phyloP scores from a whole-genome alignment of 2,888 invertebrate species.

The Ceramica pisi region DNA sequence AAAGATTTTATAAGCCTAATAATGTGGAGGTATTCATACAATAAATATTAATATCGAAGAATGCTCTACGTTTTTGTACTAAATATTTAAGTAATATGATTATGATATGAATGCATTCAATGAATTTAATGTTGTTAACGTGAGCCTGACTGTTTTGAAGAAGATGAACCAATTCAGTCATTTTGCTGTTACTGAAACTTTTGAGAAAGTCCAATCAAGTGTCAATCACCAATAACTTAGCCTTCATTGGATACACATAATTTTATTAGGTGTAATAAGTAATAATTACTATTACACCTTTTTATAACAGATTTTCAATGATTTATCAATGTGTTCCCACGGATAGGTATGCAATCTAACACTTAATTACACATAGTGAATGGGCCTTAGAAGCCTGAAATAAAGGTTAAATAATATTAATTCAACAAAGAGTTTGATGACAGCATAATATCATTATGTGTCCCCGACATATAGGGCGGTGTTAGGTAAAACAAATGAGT shows the following conservation, averaged over 20 bases:
- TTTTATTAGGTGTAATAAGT: too few species aligned
- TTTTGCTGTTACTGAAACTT: not conserved
- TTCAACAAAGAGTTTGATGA: conserved; percentile 38
- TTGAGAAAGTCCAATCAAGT: not conserved
- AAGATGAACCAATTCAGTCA: not conserved
- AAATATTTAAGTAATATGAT: conserved; percentile 6
- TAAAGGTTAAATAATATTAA: too few species aligned
- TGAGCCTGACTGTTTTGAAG: not conserved
- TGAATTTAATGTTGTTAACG: conserved; percentile 2
- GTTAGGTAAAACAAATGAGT: conserved; percentile 70
- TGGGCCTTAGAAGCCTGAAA: too few species aligned
- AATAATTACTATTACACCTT: not conserved
- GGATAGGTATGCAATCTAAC: conserved; percentile 13
- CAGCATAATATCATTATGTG: conserved; percentile 49
- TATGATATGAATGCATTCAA: not conserved
- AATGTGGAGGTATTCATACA: too few species aligned
- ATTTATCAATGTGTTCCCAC: not conserved
- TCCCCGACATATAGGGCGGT: conserved; percentile 30
- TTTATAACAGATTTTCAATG: not conserved
- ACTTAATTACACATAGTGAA: too few species aligned
- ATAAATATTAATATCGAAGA: not conserved
- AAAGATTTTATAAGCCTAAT: too few species aligned
- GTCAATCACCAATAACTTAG: not conserved
- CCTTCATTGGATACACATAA: not conserved
- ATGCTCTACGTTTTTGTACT: not conserved